Base-by-base conservation (phyloP, 2,888 invertebrate genomes). In the Resseliella maxima region DNA sequence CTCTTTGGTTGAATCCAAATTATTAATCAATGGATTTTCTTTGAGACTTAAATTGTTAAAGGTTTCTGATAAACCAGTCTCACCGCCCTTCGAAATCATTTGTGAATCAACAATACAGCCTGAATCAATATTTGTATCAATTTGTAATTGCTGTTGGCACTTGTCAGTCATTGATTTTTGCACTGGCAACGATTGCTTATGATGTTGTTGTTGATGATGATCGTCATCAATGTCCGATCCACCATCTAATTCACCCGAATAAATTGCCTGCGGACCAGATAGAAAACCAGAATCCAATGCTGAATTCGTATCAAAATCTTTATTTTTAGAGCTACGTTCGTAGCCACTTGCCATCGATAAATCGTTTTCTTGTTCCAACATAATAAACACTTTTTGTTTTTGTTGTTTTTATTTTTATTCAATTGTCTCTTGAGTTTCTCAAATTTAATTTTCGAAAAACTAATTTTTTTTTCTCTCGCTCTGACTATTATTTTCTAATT, bases 71-170 rank as follows among this genome's bases (percentile, higher is more conserved):
- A 94, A 91, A 87, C 91, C 92, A 90, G 92, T 90, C 89, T 93
- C 94, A 24, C 6, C 12, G 41, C 94, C 94, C 90, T 95, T 95
- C 87, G 93, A 90, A 90, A 92, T 92, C 93, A 93, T 94, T 88
- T 88, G 89, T 86, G 87, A 86, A 15, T 86, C 88, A 21, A 88
- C 86, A n/a, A 85, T 85, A 31, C 50, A 72, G 87, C 88, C 89
- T 46, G 88, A 89, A 83, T 89, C 89, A 87, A 89, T 88, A 86
- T 88, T 54, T 10, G 36, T 72, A 18, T 72, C 72, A 35, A 72
- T 72, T 5, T 31, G 72, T 72, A 21, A 72, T 36, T 86, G 0
- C 8, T 21, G 36, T 27, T 59, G 86, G 15, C 31, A 27, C 18
- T 86, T 38, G 18, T 41, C 31, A 0, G 36, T n/a, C 72, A 81